Evolutionary conservation across 2,888 invertebrate genomes (phyloP).

Genomic region (Strigamia transsilvanica): DNA sequence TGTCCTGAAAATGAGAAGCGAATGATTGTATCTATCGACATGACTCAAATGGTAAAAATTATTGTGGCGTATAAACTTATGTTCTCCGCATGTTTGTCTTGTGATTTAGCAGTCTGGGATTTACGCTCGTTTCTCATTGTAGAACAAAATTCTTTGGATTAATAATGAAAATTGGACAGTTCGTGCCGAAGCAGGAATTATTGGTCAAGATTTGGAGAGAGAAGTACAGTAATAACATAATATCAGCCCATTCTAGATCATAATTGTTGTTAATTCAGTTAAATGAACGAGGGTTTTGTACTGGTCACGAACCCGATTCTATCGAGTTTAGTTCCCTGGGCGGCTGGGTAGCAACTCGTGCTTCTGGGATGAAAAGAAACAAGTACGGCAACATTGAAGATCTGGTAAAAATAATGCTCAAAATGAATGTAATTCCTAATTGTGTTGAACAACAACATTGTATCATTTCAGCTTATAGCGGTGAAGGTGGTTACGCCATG

Average conservation of each 20-base stretch:
- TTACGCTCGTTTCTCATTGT: constrained; percentile 56
- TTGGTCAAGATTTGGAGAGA: constrained; percentile 93
- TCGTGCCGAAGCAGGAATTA: constrained; percentile 87
- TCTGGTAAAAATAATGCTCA: constrained; percentile 65
- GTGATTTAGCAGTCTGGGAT: no score
- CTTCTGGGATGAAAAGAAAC: constrained; percentile 99
- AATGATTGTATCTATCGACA: constrained; percentile 89
- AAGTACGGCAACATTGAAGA: constrained; percentile 98
- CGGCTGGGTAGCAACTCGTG: constrained; percentile 96
- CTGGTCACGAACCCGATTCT: constrained; percentile 98
- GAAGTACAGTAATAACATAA: constrained; percentile 60
- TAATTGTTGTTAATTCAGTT: constrained; percentile 68
- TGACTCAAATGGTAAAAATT: constrained; percentile 82
- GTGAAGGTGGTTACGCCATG: not conserved
- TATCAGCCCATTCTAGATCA: no score
- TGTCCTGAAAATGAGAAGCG: constrained; percentile 81
- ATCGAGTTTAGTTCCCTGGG: constrained; percentile 93
- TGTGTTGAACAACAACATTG: not conserved
- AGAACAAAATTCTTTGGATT: constrained; percentile 91
- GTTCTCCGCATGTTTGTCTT: no score
- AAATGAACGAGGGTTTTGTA: constrained; percentile 79
- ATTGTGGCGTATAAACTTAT: no score
- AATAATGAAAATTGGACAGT: constrained; percentile 84
- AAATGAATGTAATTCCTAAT: no score
- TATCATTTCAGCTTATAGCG: not conserved